Evolutionary conservation across 2,888 invertebrate genomes (phyloP), one percentile per base, ranked within the genome.

Genomic region (Schizotus pectinicornis): DNA sequence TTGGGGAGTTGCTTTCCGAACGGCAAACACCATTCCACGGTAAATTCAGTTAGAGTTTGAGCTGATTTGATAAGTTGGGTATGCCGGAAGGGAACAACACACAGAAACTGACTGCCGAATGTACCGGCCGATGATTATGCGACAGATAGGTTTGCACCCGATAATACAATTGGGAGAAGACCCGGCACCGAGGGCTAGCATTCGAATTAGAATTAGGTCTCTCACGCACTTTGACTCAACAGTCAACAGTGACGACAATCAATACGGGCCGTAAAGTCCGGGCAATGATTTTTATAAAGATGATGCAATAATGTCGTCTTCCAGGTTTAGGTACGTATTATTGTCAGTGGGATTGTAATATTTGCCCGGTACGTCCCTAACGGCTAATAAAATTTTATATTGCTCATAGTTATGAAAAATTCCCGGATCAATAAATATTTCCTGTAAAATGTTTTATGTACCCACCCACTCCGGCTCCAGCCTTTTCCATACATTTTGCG

Each of bases 11-110:
- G 55, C 61, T 58, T 64, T 64, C 58, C 61, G 61, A 61, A 56
- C 61, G 55, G 65, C 65, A 65, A 65, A 65, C 62, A 63, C 53
- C 46, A 55, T 64, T 56, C 55, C 51, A 43, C 33, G 36, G 56
- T 56, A 67, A 67, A 67, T 65, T 64, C 57, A 65, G 62, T 67
- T 65, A 65, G 63, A 67, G 67, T 67, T 64, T 63, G 63, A 63
- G 64, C 58, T 67, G 65, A 67, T 65, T 65, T 67, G 65, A 67
- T 67, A 65, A 67, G 64, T 58, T 14, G 57, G 65, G 56, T 53
- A 59, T 59, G 64, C 61, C 64, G 61, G 64, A 66, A 60, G 66
- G 62, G 51, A 59, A 63, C 63, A 58, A 61, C 64, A 63, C 59
- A 60, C 45, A 57, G 61, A 62, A 22, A 62, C 62, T 62, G 54